Evolutionary conservation across 2,797 vertebrate species (phyloP).

Genomic region (Pyrocephalus nanus): DNA sequence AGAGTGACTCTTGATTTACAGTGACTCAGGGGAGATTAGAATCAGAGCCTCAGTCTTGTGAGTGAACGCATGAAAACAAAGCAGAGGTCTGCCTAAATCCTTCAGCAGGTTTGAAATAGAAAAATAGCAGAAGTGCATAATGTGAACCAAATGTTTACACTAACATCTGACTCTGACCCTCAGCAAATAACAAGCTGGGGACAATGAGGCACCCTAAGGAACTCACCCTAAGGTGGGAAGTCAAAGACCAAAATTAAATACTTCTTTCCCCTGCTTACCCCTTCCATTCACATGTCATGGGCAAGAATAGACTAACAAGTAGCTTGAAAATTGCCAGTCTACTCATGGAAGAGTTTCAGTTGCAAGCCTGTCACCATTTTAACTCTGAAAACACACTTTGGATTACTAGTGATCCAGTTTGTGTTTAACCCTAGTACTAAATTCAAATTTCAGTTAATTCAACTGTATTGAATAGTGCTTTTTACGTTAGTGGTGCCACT

Average conservation of each 20-base stretch:
- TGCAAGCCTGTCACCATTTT: not conserved
- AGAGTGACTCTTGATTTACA: not conserved
- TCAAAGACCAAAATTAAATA: not conserved
- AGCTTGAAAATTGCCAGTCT: not conserved
- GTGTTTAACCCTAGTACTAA: not conserved
- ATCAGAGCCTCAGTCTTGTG: not conserved
- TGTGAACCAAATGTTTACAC: not conserved
- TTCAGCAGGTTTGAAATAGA: not conserved
- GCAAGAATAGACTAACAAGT: not conserved
- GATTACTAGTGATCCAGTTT: not conserved
- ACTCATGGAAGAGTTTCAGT: not conserved
- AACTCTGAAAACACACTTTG: not conserved
- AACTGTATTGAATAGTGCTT: not conserved
- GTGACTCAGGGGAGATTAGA: not conserved
- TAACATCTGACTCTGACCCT: not conserved
- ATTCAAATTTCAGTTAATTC: not conserved
- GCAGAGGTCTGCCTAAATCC: not conserved
- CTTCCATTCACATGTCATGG: not conserved
- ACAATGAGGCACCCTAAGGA: not conserved
- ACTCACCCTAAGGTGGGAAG: not conserved
- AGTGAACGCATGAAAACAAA: conserved; percentile 18
- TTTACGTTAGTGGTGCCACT: not conserved
- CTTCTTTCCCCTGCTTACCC: not conserved
- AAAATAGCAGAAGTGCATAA: not conserved
- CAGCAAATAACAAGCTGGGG: conserved; percentile 34